These are phyloP conservation scores for Pterobdella sp. DNA, from an alignment of 2,888 invertebrate species.

Conservation along the genomic window DNA sequence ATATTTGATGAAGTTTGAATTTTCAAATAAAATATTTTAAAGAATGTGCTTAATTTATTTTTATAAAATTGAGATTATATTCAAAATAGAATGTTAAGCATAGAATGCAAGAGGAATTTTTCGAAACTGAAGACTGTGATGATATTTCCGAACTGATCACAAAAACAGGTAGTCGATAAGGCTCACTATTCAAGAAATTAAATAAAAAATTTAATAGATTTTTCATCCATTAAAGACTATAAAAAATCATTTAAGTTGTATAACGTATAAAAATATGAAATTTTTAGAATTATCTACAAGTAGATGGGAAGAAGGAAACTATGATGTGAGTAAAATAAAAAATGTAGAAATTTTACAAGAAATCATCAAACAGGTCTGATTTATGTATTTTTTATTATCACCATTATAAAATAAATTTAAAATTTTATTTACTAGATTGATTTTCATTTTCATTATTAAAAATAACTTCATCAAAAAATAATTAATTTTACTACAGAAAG, in stretches of 20 bases:
- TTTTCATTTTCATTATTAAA: background rate
- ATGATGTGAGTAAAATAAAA: background rate
- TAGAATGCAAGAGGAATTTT: conserved; percentile 4
- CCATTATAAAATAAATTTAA: background rate
- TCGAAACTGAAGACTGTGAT: background rate
- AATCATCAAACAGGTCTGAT: conserved; percentile 3
- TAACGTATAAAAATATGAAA: no score
- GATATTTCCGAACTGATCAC: conserved; percentile 1
- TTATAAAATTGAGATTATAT: no score
- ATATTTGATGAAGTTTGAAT: no score
- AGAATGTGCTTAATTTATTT: no score
- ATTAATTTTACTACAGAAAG: background rate
- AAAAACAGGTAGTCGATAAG: background rate
- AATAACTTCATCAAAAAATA: background rate
- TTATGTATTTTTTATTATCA: no score
- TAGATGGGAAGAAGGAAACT: background rate
- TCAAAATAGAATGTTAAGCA: no score
- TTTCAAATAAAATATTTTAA: no score
- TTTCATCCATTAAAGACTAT: background rate
- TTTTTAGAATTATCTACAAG: background rate
- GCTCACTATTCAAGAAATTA: background rate
- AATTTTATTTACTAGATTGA: background rate
- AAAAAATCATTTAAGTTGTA: no score
- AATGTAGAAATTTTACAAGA: background rate
- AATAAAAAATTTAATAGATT: background rate